Evolutionary conservation across 2,797 vertebrate species (phyloP), one percentile per base, ranked within the genome.

Genomic region (Triplophysa yarkandensis): DNA sequence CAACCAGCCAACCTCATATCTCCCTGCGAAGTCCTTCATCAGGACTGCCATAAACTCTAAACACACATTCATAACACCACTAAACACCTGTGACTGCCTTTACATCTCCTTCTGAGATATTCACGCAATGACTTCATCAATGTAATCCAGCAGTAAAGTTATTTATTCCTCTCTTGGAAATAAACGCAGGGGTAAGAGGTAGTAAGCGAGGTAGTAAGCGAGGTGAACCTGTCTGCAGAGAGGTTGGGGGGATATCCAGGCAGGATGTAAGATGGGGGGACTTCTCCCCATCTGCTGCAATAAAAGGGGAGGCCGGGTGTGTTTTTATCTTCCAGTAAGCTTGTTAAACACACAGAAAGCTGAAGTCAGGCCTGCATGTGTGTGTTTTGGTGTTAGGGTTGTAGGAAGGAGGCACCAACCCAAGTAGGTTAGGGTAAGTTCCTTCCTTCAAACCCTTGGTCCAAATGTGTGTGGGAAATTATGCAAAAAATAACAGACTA

Each of bases 251-350:
- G 88, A 90, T 90, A 87, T 89, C 84, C 87, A 89, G 85, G 81
- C 64, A 89, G 88, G 88, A 91, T 87, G 87, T 89, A 86, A 88
- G 91, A 88, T 80, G 85, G 82, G 85, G 89, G 85, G 88, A 91
- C 89, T 91, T 88, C 89, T 88, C 87, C 87, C 86, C 87, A 86
- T 87, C 88, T 86, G 89, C 90, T 88, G 91, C 90, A 92, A 91
- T 92, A 90, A 92, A 91, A 76, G 66, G 52, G 86, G 86, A 86
- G 88, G 86, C 87, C 84, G 76, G 68, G 67, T 39, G 84, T 84
- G 88, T 85, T 91, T 92, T 92, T 90, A 91, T 92, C 90, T 92
- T 89, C 91, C 64, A 91, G 91, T 88, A 89, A 89, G 88, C 89
- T 30, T 85, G 83, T 92, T 91, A 92, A 91, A 90, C 83, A 90